Evolutionary conservation across 2,888 invertebrate genomes (phyloP), one percentile per base, ranked within the genome.

Genomic region (Cinara cedri): DNA sequence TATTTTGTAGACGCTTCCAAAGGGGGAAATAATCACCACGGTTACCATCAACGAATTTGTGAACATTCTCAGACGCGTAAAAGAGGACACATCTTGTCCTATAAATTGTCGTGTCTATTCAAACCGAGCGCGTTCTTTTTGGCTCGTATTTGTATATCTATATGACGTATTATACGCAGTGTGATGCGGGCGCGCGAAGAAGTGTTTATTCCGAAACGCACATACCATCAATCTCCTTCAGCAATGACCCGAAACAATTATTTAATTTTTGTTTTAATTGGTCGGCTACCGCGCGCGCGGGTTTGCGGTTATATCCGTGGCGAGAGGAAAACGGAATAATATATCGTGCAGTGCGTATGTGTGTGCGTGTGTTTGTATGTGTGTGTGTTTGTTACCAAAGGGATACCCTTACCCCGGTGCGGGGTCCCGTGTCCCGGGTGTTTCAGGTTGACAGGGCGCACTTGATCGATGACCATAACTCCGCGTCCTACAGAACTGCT

Each of bases 261-360:
- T 78, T 78, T 78, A 78, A 78, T 78, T 78, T 78, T 78, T 78
- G 76, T 78, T 78, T 78, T 78, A 78, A 78, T 78, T 78, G 76
- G 76, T 76, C 66, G 76, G 76, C 76, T 76, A 55, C 76, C 57
- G 76, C 57, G 57, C 57, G n/a, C n/a, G n/a, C n/a, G n/a, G n/a
- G n/a, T n/a, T 34, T 46, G 55, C 51, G 65, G 54, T 65, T 55
- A 72, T 46, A 63, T n/a, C 2, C 11, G 11, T 44, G n/a, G n/a
- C 24, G 76, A 66, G 66, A 66, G 65, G 65, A 66, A 76, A 76
- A 68, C 76, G 57, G 76, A 76, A 76, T 74, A 74, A 78, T 78
- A 78, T 78, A 78, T 78, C 66, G 34, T 44, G 63, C 26, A 3
- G 34, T 44, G 71, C 44, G 70, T 70, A 54, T 54, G 49, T 70